Evolutionary conservation across 2,888 invertebrate genomes (phyloP).

Genomic region (Zygaena filipendulae): DNA sequence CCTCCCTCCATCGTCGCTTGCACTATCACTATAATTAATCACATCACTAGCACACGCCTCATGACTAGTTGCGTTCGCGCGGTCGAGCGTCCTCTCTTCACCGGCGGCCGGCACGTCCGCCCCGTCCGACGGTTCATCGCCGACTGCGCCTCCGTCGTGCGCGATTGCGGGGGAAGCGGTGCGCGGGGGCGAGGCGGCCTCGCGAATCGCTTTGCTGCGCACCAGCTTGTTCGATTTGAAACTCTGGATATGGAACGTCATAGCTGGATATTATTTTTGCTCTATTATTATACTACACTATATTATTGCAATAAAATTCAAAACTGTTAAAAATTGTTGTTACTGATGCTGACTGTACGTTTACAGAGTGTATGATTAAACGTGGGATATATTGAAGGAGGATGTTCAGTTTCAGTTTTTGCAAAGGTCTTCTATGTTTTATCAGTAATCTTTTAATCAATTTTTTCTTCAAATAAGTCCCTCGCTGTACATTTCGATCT

Average conservation of each 20-base stretch:
- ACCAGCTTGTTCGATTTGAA: constrained; percentile 86
- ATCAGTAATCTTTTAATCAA: too few relatives aligned
- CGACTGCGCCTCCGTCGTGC: constrained; percentile 14
- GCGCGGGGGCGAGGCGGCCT: constrained; percentile 77
- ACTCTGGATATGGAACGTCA: constrained; percentile 31
- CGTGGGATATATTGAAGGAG: too few relatives aligned
- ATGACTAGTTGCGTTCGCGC: constrained; percentile 31
- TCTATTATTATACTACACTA: too few relatives aligned
- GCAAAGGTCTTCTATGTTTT: too few relatives aligned
- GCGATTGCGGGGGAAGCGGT: constrained; percentile 51
- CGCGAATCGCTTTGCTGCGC: constrained; percentile 90
- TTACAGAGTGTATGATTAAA: too few relatives aligned
- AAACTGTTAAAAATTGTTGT: too few relatives aligned
- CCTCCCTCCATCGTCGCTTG: constrained; percentile 26
- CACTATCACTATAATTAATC: constrained; percentile 14
- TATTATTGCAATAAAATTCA: too few relatives aligned
- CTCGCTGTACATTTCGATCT: too few relatives aligned
- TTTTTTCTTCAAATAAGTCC: too few relatives aligned
- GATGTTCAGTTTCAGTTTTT: too few relatives aligned
- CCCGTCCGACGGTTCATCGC: constrained; percentile 5
- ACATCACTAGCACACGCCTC: constrained; percentile 26
- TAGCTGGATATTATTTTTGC: neutral
- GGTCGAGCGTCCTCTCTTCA: constrained; percentile 7
- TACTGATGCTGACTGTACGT: too few relatives aligned
- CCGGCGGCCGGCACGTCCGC: constrained; percentile 5